phyloP scores from a whole-genome alignment of 2,113 vertebrate species.

The Anguilla rostrata region DNA sequence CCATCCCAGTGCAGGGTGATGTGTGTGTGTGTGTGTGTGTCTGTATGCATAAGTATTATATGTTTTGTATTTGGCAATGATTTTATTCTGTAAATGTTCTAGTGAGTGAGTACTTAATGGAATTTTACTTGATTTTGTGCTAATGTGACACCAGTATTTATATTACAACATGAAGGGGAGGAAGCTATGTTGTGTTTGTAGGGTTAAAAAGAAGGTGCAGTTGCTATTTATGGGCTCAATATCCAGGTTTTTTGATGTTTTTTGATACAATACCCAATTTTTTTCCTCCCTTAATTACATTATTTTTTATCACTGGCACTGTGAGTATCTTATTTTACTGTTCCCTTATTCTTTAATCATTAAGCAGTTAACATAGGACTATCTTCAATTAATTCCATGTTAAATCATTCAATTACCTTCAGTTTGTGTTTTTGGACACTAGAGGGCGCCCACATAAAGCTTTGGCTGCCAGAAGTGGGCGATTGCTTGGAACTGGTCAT shows the following conservation, averaged over 20 bases:
- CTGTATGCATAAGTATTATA: no score
- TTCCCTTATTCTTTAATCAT: not conserved
- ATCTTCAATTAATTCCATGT: not conserved
- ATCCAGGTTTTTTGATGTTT: no score
- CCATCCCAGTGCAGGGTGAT: no score
- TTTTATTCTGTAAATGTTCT: not conserved
- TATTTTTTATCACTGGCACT: not conserved
- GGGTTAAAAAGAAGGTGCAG: not conserved
- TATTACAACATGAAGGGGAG: slow-evolving; percentile 1
- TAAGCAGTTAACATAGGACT: not conserved
- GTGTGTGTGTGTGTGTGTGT: no score
- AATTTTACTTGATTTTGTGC: no score
- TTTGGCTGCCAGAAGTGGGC: not conserved
- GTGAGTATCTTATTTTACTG: not conserved
- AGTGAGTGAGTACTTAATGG: slow-evolving; percentile 9
- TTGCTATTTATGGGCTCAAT: no score
- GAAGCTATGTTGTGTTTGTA: not conserved
- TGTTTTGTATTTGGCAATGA: no score
- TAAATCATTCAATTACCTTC: not conserved
- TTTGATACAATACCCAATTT: no score
- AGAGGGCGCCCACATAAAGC: not conserved
- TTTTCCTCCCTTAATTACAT: not conserved
- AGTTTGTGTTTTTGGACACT: not conserved
- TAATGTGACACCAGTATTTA: no score
- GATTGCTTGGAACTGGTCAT: not conserved